Conservation (phyloP, 2,888 invertebrate species). For the Drosophila anceps region DNA sequence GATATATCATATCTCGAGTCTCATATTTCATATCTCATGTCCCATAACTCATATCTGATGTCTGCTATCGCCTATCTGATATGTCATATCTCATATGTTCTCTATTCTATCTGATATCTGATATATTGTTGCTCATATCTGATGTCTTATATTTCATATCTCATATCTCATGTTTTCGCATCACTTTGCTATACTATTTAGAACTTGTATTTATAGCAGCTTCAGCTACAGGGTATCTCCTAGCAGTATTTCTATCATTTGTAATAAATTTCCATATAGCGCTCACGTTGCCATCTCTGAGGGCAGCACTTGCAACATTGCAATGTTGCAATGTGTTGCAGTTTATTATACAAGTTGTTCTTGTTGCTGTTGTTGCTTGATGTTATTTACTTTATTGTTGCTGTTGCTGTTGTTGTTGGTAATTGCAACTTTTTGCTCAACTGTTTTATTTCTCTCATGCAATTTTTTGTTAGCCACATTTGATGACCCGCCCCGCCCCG, state of each 20-base stretch:
- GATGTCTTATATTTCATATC: not conserved
- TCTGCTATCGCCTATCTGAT: not conserved
- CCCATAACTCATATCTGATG: not conserved
- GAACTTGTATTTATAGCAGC: not conserved
- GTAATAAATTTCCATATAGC: too few species aligned
- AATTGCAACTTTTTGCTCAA: slow-evolving; percentile 68
- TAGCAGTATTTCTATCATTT: not conserved
- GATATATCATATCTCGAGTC: too few species aligned
- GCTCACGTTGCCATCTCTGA: slow-evolving; percentile 54
- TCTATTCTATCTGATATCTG: not conserved
- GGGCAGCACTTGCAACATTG: slow-evolving; percentile 49
- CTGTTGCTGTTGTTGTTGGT: slow-evolving; percentile 51
- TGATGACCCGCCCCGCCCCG: slow-evolving; percentile 37
- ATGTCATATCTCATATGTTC: not conserved
- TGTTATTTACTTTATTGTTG: slow-evolving; percentile 61
- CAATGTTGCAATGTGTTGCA: slow-evolving; percentile 63
- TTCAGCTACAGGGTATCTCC: not conserved
- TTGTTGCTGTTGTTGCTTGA: slow-evolving; percentile 23
- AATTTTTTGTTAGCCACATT: slow-evolving; percentile 61
- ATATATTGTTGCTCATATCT: not conserved
- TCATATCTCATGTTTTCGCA: not conserved
- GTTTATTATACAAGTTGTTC: slow-evolving; percentile 47
- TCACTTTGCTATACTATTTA: too few species aligned
- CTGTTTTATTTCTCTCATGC: slow-evolving; percentile 50
- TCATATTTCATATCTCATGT: too few species aligned